A percentile compares a stretch with the other conserved stretches of the same genome.
phyloP scores from a whole-genome alignment of 2,888 invertebrate genomes.

The Diarsia mendica region DNA sequence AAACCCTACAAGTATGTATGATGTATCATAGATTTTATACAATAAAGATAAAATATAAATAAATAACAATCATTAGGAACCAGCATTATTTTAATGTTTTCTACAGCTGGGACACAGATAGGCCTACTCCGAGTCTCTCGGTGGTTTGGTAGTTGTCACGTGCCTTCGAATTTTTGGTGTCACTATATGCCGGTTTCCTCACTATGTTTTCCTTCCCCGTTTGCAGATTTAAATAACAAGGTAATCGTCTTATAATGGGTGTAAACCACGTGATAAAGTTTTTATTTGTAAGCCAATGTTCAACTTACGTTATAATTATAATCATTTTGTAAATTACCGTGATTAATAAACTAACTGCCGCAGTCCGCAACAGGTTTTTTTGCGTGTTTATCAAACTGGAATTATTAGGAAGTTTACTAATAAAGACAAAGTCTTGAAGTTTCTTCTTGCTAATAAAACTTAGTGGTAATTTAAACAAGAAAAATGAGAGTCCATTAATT shows the following conservation, averaged over 20 bases:
- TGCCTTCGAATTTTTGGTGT: not conserved
- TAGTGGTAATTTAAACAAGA: not conserved
- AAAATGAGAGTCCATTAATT: slow-evolving; percentile 6
- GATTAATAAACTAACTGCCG: not conserved
- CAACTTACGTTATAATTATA: slow-evolving; percentile 15
- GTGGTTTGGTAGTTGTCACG: not conserved
- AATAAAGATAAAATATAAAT: not conserved
- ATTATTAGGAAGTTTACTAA: not conserved
- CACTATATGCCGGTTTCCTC: not conserved
- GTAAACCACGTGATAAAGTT: slow-evolving; percentile 2
- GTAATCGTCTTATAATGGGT: not conserved
- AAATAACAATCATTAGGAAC: not conserved
- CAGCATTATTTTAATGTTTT: not conserved
- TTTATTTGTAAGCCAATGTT: slow-evolving; percentile 19
- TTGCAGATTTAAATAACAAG: not conserved
- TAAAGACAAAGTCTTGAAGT: slow-evolving; percentile 1
- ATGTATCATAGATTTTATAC: slow-evolving; percentile 1
- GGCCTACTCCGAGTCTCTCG: too few relatives aligned
- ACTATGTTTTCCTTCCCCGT: not conserved
- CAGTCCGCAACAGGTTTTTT: slow-evolving; percentile 21
- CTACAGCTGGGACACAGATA: not conserved
- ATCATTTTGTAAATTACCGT: not conserved
- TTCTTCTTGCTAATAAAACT: not conserved
- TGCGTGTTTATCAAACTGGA: slow-evolving; percentile 2
- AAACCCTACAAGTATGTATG: not conserved